A percentile compares a stretch with the other conserved stretches of the same genome.
Conservation (phyloP, 2,113 vertebrate genomes). For the Strix aluco region DNA sequence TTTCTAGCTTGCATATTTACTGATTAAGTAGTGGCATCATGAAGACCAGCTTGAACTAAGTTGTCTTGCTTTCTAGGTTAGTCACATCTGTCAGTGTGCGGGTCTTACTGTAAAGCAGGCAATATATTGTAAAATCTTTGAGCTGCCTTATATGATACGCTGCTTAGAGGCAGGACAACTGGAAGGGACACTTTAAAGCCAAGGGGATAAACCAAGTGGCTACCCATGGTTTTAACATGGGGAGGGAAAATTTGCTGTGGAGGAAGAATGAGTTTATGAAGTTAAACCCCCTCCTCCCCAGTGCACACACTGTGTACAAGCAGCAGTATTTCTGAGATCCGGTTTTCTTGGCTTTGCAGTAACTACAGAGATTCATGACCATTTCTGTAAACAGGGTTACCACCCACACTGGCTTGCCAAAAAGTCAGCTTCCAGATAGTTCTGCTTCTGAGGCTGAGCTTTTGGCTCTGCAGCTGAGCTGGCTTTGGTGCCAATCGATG, state of each 20-base stretch:
- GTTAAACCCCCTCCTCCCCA: too few species aligned
- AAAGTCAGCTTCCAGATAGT: background rate
- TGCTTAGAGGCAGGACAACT: background rate
- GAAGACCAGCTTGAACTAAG: background rate
- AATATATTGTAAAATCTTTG: background rate
- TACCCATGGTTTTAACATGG: background rate
- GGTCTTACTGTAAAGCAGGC: background rate
- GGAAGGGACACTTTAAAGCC: background rate
- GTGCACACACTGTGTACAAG: background rate
- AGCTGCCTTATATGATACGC: accelerated
- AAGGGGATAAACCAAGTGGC: background rate
- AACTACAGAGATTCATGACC: background rate
- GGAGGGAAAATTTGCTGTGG: background rate
- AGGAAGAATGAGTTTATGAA: background rate
- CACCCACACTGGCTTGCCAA: slow-evolving; percentile 11
- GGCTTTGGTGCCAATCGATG: background rate
- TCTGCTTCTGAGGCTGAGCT: background rate
- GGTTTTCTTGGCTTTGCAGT: background rate
- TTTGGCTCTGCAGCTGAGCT: background rate
- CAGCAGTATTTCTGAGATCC: background rate
- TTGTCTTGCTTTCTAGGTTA: background rate
- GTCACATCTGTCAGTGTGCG: background rate
- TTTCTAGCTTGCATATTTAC: background rate
- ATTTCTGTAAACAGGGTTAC: slow-evolving; percentile 14
- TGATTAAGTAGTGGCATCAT: background rate